Percentiles rank a stretch among this genome's conserved stretches.
These are phyloP conservation scores for Hecatera dysodea DNA, from an alignment of 2,888 invertebrate genomes.

Conservation along the genomic window DNA sequence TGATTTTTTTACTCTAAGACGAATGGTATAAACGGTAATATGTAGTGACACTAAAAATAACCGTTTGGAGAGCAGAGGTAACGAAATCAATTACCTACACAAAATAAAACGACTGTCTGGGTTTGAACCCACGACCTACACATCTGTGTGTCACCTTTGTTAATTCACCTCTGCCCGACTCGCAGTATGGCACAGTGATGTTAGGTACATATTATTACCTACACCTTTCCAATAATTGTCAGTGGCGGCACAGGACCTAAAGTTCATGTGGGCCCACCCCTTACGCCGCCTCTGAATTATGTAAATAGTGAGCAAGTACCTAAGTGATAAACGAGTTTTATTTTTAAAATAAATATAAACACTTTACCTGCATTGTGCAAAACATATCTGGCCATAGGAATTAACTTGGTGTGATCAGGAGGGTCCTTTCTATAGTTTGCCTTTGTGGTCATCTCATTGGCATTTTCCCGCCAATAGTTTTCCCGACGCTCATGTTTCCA, in stretches of 20 bases:
- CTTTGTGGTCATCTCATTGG: constrained; percentile 75
- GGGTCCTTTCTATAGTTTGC: constrained; percentile 76
- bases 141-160: too few relatives aligned
- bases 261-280: too few relatives aligned
- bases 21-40: too few relatives aligned
- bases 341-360: not conserved
- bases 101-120: not conserved
- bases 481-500: constrained; percentile 59
- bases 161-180: not conserved
- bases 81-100: not conserved
- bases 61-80: not conserved
- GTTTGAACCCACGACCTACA: not conserved
- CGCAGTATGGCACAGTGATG: not conserved
- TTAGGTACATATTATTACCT: not conserved
- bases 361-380: constrained; percentile 91
- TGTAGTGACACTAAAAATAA: not conserved
- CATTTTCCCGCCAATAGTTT: constrained; percentile 60
- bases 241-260: too few relatives aligned
- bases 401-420: constrained; percentile 91
- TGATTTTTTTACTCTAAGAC: not conserved
- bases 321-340: not conserved
- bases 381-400: constrained; percentile 93
- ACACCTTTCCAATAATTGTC: not conserved
- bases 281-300: too few relatives aligned
- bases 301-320: too few relatives aligned